Evolutionary conservation across 1,140 invertebrate species (phyloP), one percentile per base, ranked within the genome.

Genomic region (Pseudomyrmex cubaensis): DNA sequence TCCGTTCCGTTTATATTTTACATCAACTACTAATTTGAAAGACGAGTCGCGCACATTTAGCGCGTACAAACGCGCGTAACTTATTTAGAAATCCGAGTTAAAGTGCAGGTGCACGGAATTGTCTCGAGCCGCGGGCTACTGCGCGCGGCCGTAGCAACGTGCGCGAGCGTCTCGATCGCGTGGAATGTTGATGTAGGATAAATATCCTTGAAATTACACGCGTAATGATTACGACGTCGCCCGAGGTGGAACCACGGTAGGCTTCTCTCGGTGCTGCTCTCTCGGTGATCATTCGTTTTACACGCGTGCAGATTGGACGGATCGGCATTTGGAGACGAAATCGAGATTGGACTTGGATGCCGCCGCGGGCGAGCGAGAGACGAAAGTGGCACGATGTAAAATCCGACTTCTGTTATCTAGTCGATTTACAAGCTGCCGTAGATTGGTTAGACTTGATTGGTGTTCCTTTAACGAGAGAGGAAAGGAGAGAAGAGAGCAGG

Each of bases 181-280:
- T 72, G 76, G 76, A 80, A 80, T 80, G 76, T 80, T 80, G 76
- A 80, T 80, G 76, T 70, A 80, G 76, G 76, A 80, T 80, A 80
- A 80, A 80, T 80, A 80, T 80, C 76, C 76, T 80, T 80, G 76
- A 80, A 80, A 80, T 80, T 80, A 80, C 76, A 80, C 76, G 76
- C 76, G 76, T 80, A 80, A 80, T 80, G 66, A 72, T 80, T 80
- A 80, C 76, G 66, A 80, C 56, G 76, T 80, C 76, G 76, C 76
- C 80, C 48, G 80, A 52, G 80, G 80, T 82, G 70, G 35, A 64
- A 17, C 70, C 70, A 57, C 61, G 70, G 80, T 80, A 80, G 76
- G 76, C 76, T 17, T 80, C n/a, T 76, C 76, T 70, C 76, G 20
- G 20, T 59, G 57, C 5, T 35, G 35, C 70, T 46, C 70, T 82